Evolutionary conservation across 2,888 invertebrate species (phyloP).

Genomic region (Philonicus albiceps): DNA sequence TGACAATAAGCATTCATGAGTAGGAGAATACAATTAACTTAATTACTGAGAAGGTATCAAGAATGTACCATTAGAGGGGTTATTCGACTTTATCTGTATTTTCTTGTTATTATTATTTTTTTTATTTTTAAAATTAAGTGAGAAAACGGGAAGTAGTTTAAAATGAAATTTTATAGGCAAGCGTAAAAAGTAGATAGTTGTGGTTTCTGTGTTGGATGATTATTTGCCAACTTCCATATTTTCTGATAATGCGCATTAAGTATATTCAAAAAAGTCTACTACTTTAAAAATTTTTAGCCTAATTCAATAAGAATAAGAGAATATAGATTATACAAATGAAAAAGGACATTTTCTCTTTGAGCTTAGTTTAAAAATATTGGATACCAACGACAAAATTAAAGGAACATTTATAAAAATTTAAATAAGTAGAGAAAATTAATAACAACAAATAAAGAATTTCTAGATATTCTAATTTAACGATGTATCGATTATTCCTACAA

Average conservation of each 20-base stretch:
- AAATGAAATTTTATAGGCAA: neutral
- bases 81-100: neutral
- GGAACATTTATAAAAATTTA: neutral
- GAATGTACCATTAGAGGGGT: conserved; percentile 6
- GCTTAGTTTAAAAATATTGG: neutral
- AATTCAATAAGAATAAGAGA: neutral
- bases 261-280: neutral
- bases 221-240: neutral
- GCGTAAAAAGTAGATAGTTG: neutral
- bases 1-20: conserved; percentile 35
- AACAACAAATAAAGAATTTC: too few species aligned
- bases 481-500: too few species aligned
- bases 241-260: neutral
- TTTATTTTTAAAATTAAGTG: neutral
- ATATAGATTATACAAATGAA: neutral
- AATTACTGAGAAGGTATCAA: conserved; percentile 21
- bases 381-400: neutral
- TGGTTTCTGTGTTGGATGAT: neutral
- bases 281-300: neutral
- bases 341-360: neutral
- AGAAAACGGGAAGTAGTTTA: neutral
- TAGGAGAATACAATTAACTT: conserved; percentile 38
- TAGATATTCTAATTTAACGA: too few species aligned
- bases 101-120: neutral
- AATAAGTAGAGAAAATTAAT: too few species aligned